Conservation (phyloP, 2,888 invertebrate species). For the Pocota personata region DNA sequence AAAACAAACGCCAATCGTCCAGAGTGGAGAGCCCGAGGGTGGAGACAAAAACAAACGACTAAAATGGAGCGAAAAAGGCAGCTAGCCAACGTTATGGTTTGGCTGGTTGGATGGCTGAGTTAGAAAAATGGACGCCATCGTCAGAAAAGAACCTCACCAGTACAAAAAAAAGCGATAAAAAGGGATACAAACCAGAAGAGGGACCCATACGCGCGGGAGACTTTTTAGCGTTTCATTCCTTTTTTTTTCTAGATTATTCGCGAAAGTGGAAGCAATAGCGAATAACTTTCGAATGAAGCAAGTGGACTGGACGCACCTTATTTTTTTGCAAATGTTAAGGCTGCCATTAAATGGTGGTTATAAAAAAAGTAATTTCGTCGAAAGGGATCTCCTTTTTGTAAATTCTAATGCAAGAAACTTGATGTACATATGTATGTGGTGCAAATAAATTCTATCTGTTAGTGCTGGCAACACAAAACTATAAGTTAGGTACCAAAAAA, state of each 20-base stretch:
- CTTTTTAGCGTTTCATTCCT: background rate
- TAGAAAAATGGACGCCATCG: slow-evolving; percentile 15
- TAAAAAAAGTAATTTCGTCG: background rate
- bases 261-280: background rate
- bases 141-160: background rate
- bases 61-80: slow-evolving; percentile 27
- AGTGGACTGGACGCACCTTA: slow-evolving; percentile 1
- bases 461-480: background rate
- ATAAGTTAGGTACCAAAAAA: background rate
- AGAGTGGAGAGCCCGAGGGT: slow-evolving; percentile 29
- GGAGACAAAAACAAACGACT: slow-evolving; percentile 30
- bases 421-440: too few species aligned
- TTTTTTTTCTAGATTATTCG: background rate
- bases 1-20: slow-evolving; percentile 57
- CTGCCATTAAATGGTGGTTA: background rate
- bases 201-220: background rate
- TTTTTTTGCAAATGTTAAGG: background rate
- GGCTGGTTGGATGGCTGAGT: slow-evolving; percentile 11
- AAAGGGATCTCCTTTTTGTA: background rate
- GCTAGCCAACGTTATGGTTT: slow-evolving; percentile 11
- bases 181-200: slow-evolving; percentile 1
- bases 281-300: background rate
- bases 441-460: background rate
- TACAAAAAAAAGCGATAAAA: slow-evolving; percentile 11
- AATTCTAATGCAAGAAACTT: background rate